Base-by-base conservation (phyloP, 1,140 invertebrate genomes). In the Pissodes strobi region DNA sequence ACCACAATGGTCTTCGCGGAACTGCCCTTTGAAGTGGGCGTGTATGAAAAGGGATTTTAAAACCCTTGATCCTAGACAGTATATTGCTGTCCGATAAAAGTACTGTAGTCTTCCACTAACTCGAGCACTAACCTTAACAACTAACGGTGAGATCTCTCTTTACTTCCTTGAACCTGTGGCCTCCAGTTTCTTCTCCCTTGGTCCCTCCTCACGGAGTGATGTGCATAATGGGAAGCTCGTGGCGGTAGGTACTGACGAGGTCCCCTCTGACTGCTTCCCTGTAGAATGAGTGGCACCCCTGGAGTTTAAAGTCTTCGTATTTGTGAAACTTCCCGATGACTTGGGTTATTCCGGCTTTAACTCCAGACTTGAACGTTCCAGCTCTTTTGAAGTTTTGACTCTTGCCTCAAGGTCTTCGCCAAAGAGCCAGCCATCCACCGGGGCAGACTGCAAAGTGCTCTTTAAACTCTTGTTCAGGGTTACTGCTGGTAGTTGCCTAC, bases 341-440 rank as follows among this genome's bases (percentile, higher is more conserved):
- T 27, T 45, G 2, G 56, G 1, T 19, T 21, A 10, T n/a, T 6
- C 3, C 19, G 48, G 21, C 17, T 51, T 51, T 1, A 59, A 18
- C 1, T 59, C 43, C 19, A 21, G 13, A 25, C 15, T 13, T 1
- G 56, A 49, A 1, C 27, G 1, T 13, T 46, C 43, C 1, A 59
- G 5, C 10, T 59, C 21, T 17, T 34, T 59, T 13, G 56, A 45
- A 1, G 56, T 13, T 25, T 59, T 52, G 8, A 59, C 22, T 3
- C 56, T 9, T 34, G 56, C 43, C 8, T 12, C 41, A n/a, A 30
- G 55, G 49, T 49, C 21, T n/a, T 18, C 15, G 1, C 56, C 56
- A 21, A 59, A 59, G 5, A 59, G 45, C 56, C 56, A 59, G 9
- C 43, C 56, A 59, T 51, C 43, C 1, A 13, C n/a, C 6, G 39